A percentile compares a stretch with the other conserved stretches of the same genome.
Conservation (phyloP, 2,888 invertebrate genomes). For the Sesamia inferens region DNA sequence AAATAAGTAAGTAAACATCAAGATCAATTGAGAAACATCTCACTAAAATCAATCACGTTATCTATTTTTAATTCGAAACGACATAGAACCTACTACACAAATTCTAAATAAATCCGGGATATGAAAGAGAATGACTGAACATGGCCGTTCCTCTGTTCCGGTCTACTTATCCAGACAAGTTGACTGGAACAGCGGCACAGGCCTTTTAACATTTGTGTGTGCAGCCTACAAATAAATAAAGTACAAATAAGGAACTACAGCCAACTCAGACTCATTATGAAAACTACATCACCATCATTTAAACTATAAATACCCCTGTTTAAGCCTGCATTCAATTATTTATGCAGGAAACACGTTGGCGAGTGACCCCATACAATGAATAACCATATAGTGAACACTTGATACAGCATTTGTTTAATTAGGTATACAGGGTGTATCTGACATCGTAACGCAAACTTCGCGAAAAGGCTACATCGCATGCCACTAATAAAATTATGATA, state of each 20-base stretch:
- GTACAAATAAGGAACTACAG: constrained; percentile 28
- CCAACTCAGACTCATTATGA: constrained; percentile 13
- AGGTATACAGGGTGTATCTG: too few relatives aligned
- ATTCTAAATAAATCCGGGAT: background rate
- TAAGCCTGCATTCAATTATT: constrained; percentile 2
- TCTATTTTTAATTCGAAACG: constrained; percentile 2
- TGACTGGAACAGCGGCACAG: background rate
- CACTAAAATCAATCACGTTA: constrained; percentile 12
- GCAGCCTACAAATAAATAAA: constrained; percentile 35
- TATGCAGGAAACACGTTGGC: background rate
- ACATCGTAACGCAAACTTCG: too few relatives aligned
- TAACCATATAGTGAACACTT: background rate
- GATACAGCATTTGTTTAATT: background rate
- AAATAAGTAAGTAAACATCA: constrained; percentile 15
- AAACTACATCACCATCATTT: constrained; percentile 29
- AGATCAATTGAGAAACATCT: constrained; percentile 13
- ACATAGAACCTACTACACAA: constrained; percentile 1
- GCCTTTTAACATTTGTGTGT: constrained; percentile 7
- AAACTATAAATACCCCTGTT: constrained; percentile 2
- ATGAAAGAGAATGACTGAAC: background rate
- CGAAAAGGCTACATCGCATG: too few relatives aligned
- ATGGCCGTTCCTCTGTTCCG: background rate
- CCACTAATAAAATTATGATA: too few relatives aligned
- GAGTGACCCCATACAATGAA: too few relatives aligned
- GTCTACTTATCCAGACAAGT: background rate